Evolutionary conservation across 2,113 vertebrate genomes (phyloP).

Genomic region (Platanista minor): DNA sequence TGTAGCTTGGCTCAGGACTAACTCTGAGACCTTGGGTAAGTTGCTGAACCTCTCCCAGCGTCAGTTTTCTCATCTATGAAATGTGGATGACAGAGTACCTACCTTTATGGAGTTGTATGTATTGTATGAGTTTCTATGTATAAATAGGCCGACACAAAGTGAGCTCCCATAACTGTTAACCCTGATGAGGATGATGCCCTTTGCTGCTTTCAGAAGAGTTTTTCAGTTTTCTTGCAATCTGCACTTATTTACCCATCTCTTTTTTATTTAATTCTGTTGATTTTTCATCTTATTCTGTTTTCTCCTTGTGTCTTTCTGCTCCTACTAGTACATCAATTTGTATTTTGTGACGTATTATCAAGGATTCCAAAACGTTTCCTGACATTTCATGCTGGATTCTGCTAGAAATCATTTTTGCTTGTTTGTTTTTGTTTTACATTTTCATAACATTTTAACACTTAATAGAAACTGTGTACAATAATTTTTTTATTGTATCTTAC

Average conservation of each 20-base stretch:
- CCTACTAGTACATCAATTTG: not conserved
- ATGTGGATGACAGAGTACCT: not conserved
- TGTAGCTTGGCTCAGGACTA: not conserved
- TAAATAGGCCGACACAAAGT: not conserved
- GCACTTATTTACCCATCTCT: no score
- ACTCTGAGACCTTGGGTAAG: not conserved
- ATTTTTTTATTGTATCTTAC: constrained; percentile 50
- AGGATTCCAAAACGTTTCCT: not conserved
- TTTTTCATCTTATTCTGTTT: not conserved
- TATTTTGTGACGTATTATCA: not conserved
- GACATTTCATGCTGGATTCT: not conserved
- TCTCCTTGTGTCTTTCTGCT: not conserved
- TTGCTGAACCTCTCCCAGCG: not conserved
- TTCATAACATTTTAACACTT: constrained; percentile 57
- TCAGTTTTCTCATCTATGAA: not conserved
- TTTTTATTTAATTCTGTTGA: not conserved
- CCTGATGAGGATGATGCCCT: not conserved
- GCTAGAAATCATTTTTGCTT: not conserved
- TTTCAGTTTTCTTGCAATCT: not conserved
- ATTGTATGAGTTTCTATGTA: not conserved
- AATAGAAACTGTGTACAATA: constrained; percentile 70
- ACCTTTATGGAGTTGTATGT: not conserved
- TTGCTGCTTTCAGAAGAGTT: not conserved
- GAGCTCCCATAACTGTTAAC: not conserved
- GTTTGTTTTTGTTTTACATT: not conserved